phyloP scores from a whole-genome alignment of 2,113 vertebrate species.

The Aleadryas rufinucha region DNA sequence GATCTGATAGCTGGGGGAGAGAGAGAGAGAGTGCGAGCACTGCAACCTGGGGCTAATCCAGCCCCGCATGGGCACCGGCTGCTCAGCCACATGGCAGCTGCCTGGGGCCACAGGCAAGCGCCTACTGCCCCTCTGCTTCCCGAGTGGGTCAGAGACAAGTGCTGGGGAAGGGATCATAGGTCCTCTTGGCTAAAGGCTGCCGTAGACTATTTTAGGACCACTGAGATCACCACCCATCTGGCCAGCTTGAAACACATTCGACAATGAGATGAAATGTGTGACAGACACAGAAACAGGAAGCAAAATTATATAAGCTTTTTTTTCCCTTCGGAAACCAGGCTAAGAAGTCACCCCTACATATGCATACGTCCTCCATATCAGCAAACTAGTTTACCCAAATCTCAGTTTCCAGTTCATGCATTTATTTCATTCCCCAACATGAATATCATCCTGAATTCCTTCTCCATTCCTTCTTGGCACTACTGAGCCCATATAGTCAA shows the following conservation, averaged over 20 bases:
- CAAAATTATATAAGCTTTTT: constrained; percentile 1
- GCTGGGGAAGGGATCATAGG: neutral
- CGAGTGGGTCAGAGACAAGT: neutral
- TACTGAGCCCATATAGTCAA: neutral
- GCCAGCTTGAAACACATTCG: constrained; percentile 28
- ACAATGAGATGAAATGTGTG: constrained; percentile 32
- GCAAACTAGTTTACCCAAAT: neutral
- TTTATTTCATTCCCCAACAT: neutral
- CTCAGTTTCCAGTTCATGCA: neutral
- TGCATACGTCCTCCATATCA: neutral
- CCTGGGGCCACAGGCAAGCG: neutral
- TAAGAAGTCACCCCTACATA: neutral
- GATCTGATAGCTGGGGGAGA: constrained; percentile 14
- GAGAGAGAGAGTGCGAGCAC: neutral
- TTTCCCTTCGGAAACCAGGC: neutral
- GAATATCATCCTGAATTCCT: neutral
- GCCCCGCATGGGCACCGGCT: neutral
- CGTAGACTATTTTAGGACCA: neutral
- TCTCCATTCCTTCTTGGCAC: neutral
- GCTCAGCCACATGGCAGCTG: constrained; percentile 38
- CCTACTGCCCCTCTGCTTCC: neutral
- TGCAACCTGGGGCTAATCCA: constrained; percentile 19
- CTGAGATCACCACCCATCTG: constrained; percentile 61
- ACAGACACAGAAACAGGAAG: constrained; percentile 3
- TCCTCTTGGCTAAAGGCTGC: neutral